A percentile compares a stretch with the other conserved stretches of the same genome.
These are phyloP conservation scores for Euplexia lucipara DNA, from an alignment of 2,888 invertebrate species.

Conservation along the genomic window DNA sequence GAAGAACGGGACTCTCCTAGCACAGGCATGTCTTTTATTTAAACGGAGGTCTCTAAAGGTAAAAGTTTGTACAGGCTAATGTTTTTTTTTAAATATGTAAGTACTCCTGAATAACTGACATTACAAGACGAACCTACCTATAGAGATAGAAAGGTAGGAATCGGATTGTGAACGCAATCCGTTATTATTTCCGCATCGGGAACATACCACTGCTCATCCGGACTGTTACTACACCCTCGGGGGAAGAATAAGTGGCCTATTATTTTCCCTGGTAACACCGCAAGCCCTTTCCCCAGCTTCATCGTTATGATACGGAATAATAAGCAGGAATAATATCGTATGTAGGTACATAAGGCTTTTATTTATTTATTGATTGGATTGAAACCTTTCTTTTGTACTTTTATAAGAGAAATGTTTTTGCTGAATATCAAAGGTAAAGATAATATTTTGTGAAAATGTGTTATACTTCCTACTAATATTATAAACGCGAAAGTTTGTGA, in stretches of 20 bases:
- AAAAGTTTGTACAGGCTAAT: too few relatives aligned
- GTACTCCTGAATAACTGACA: neutral
- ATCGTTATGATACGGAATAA: slow-evolving; percentile 46
- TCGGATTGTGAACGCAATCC: slow-evolving; percentile 5
- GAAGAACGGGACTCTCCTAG: too few relatives aligned
- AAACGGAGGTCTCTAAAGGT: too few relatives aligned
- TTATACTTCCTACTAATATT: too few relatives aligned
- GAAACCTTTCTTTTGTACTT: neutral
- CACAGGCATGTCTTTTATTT: too few relatives aligned
- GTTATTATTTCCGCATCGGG: slow-evolving; percentile 30
- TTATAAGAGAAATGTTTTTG: neutral
- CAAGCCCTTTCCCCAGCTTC: slow-evolving; percentile 40
- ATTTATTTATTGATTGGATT: neutral
- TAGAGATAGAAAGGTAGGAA: neutral
- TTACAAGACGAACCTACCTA: neutral
- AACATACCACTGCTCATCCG: slow-evolving; percentile 10
- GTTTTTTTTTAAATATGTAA: slow-evolving; percentile 1
- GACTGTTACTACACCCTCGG: slow-evolving; percentile 35
- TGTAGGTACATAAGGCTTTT: neutral
- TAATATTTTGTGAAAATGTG: neutral
- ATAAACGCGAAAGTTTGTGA: too few relatives aligned
- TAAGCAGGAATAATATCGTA: slow-evolving; percentile 12
- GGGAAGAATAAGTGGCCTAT: slow-evolving; percentile 31
- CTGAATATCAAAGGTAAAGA: neutral
- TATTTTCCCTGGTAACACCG: slow-evolving; percentile 36